A percentile compares a stretch with the other conserved stretches of the same genome.
phyloP scores from a whole-genome alignment of 2,113 vertebrate genomes.

The Percina caprodes region DNA sequence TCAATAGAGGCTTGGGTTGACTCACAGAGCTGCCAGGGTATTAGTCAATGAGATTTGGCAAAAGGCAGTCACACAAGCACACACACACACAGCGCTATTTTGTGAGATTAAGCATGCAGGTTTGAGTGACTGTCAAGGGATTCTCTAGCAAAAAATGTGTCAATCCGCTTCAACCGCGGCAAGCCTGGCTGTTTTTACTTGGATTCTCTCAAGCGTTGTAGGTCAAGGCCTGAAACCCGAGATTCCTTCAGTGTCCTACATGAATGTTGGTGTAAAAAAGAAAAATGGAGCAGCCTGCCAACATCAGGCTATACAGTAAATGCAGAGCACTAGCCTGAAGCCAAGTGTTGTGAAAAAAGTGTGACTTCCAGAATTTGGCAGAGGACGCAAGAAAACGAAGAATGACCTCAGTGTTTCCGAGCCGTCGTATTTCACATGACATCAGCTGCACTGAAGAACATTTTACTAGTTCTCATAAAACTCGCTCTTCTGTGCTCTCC shows the following conservation, averaged over 20 bases:
- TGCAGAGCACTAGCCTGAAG: constrained; percentile 1
- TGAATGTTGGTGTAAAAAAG: constrained; percentile 41
- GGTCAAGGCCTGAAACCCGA: constrained; percentile 41
- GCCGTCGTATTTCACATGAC: constrained; percentile 53
- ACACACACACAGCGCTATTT: constrained; percentile 43
- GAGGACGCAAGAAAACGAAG: constrained; percentile 15
- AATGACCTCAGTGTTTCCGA: constrained; percentile 68
- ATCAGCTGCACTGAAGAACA: constrained; percentile 38
- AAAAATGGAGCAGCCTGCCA: constrained; percentile 42
- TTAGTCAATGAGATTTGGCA: constrained; percentile 69
- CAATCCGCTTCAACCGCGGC: constrained; percentile 49
- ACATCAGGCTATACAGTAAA: constrained; percentile 38
- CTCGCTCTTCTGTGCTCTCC: neutral
- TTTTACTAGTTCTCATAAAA: constrained; percentile 33
- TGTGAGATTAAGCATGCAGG: constrained; percentile 64
- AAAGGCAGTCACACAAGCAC: constrained; percentile 15
- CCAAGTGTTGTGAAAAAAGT: constrained; percentile 19
- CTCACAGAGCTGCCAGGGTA: constrained; percentile 58
- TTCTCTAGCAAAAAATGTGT: constrained; percentile 62
- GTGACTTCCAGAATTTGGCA: constrained; percentile 47
- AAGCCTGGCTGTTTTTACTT: constrained; percentile 16
- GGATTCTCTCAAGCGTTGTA: constrained; percentile 21
- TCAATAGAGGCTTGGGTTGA: constrained; percentile 48
- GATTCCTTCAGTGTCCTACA: constrained; percentile 52
- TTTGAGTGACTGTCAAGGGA: constrained; percentile 66